Evolutionary conservation across 92 coral and sea anemone genomes (phyloP).

Genomic region (Heliopora coerulea): DNA sequence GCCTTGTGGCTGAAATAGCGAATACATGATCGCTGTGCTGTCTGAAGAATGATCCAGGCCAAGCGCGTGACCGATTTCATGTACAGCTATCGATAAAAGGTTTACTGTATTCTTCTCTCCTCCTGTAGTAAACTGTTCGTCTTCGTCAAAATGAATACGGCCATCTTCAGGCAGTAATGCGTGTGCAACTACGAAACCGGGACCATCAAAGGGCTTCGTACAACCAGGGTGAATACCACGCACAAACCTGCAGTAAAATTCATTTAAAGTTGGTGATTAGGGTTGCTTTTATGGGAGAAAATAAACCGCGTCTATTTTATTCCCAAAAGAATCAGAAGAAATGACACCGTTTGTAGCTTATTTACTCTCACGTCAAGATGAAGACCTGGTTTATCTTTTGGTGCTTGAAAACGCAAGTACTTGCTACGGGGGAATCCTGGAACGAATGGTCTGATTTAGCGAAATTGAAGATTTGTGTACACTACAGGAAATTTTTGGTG

Average conservation of each 20-base stretch:
- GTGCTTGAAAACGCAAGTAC: no score
- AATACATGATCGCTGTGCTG: conserved; percentile 43
- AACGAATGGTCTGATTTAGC: no score
- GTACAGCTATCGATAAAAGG: conserved; percentile 52
- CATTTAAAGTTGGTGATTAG: no score
- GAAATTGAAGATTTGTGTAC: no score
- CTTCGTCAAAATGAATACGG: conserved; percentile 57
- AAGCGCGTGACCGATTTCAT: conserved; percentile 61
- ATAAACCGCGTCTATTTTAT: no score
- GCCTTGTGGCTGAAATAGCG: conserved; percentile 34
- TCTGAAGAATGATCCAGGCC: conserved; percentile 60
- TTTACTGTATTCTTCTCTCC: conserved; percentile 16
- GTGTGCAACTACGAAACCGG: conserved; percentile 53
- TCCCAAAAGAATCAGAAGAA: no score
- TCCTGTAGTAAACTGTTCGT: conserved; percentile 52
- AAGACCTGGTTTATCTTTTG: no score
- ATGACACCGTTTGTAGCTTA: no score
- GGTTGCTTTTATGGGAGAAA: no score
- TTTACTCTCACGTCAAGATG: no score
- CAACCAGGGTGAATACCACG: conserved; percentile 23
- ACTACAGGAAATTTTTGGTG: no score
- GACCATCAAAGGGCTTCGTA: conserved; percentile 52
- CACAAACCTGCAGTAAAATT: conserved; percentile 55
- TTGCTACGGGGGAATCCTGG: no score
- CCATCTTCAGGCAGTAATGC: conserved; percentile 54